These are phyloP conservation scores for Austrofundulus limnaeus DNA, from an alignment of 2,113 vertebrate species.

Conservation along the genomic window DNA sequence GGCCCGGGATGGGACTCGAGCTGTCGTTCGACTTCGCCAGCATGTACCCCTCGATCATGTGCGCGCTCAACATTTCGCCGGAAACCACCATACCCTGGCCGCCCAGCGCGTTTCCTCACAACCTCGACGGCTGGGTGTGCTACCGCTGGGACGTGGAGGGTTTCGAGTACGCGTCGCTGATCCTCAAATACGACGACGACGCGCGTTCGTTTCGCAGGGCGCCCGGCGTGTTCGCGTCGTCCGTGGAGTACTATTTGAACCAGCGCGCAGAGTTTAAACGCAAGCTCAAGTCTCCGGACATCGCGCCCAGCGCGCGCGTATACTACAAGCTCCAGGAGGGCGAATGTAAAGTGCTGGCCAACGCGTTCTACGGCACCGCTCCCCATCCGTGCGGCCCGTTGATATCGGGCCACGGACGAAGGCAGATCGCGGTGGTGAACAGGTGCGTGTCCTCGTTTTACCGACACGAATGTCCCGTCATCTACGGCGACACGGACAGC, in stretches of 20 bases:
- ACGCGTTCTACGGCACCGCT: constrained; percentile 15
- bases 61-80: constrained; percentile 18
- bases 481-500: constrained; percentile 25
- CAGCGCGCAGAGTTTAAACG: background rate
- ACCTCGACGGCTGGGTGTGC: background rate
- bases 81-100: constrained; percentile 24
- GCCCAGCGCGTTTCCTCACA: accelerated
- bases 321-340: constrained; percentile 25
- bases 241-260: background rate
- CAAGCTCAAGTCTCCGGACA: background rate
- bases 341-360: constrained; percentile 12
- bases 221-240: background rate
- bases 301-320: no score
- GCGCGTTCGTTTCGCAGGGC: accelerated
- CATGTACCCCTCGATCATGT: constrained; percentile 36
- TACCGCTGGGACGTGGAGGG: constrained; percentile 25
- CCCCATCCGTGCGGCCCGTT: background rate
- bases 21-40: background rate
- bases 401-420: background rate
- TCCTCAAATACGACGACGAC: background rate
- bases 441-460: background rate
- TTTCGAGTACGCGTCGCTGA: background rate
- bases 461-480: background rate
- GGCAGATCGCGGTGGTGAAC: constrained; percentile 19
- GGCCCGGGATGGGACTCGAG: constrained; percentile 12